These are phyloP conservation scores for Vespertilio murinus DNA, from an alignment of 2,797 vertebrate genomes.

Conservation along the genomic window DNA sequence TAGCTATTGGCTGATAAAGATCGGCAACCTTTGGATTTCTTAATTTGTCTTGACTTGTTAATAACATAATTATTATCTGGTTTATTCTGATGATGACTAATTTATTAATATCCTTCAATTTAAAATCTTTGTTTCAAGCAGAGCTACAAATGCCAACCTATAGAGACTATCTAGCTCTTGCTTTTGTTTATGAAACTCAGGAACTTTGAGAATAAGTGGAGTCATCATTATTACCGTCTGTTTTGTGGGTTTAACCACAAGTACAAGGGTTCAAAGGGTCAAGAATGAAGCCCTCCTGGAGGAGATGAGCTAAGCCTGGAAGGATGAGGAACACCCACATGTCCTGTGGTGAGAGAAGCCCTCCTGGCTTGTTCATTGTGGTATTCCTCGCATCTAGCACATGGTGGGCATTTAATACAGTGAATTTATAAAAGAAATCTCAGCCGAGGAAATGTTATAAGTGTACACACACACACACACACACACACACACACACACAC, in stretches of 20 bases:
- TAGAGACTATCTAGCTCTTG: neutral
- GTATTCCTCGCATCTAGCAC: neutral
- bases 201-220: neutral
- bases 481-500: no score
- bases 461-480: neutral
- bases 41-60: slow-evolving; percentile 30
- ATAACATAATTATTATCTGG: neutral
- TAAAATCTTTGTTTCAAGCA: slow-evolving; percentile 1
- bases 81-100: slow-evolving; percentile 9
- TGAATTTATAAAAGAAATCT: neutral
- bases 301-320: neutral
- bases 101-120: slow-evolving; percentile 41
- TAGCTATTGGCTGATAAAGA: neutral
- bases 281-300: neutral
- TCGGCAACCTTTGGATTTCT: neutral
- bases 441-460: neutral
- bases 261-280: neutral
- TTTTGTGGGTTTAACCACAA: neutral
- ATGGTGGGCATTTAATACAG: neutral
- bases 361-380: neutral
- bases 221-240: neutral
- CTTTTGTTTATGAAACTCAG: slow-evolving; percentile 1
- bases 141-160: neutral
- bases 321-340: neutral
- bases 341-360: neutral